phyloP scores from a whole-genome alignment of 2,113 vertebrate species.

The Microcebus murinus region DNA sequence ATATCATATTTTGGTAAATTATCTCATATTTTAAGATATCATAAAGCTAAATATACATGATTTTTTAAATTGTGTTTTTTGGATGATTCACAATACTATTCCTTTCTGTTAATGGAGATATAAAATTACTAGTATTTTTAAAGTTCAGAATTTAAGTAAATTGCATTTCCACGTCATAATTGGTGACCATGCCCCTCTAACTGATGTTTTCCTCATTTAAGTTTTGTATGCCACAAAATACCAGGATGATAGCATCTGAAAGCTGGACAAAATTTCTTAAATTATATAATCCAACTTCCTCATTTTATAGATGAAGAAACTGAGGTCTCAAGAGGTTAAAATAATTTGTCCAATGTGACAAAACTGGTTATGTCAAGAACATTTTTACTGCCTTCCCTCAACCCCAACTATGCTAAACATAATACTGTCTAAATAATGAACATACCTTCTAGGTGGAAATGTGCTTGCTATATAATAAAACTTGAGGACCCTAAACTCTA shows the following conservation, averaged over 20 bases:
- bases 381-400: neutral
- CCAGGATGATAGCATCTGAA: neutral
- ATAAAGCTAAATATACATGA: neutral
- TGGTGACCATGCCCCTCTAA: neutral
- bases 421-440: neutral
- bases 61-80: neutral
- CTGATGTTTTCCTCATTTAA: neutral
- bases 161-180: neutral
- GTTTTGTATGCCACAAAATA: neutral
- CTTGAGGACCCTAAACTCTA: neutral
- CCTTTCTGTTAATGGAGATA: neutral
- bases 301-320: neutral
- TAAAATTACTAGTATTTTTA: neutral
- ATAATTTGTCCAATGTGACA: neutral
- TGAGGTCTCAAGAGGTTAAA: neutral
- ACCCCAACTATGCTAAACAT: neutral
- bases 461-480: neutral
- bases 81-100: neutral
- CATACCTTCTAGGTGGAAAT: neutral
- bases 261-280: neutral
- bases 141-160: neutral
- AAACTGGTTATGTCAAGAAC: neutral
- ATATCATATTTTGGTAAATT: neutral
- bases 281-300: neutral
- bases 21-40: neutral